Evolutionary conservation across 2,113 vertebrate species (phyloP), one percentile per base, ranked within the genome.

Genomic region (Electrona antarctica): DNA sequence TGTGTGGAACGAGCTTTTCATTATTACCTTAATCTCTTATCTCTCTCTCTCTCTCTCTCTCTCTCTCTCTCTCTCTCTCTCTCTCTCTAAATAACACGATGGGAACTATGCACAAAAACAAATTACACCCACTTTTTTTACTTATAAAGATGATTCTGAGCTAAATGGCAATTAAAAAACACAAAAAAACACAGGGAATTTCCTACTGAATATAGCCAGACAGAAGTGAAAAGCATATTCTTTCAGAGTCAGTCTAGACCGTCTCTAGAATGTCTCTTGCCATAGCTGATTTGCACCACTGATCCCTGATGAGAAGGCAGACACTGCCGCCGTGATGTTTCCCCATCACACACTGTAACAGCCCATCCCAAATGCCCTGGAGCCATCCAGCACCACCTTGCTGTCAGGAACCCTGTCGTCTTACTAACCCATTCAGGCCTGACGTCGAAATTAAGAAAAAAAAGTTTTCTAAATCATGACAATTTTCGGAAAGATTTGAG

Each of bases 361-460:
- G 74, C 73, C 74, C 10, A 77, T 72, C 81, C 71, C 83, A 60
- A 80, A 83, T 79, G 21, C 74, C 82, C 77, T 13, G 46, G 77
- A 79, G 86, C 69, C 70, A 89, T 79, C 78, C 74, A 77, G 90
- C 84, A 87, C 87, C 86, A 86, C 80, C 80, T 65, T 78, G 76
- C 81, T 46, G 75, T 87, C 83, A 87, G 83, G 83, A 84, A 68
- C 73, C 77, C 82, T 89, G 86, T 78, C 87, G 89, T 84, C 83
- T 72, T 73, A 84, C 88, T 88, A n/a, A n/a, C n/a, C n/a, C n/a
- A n/a, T n/a, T n/a, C n/a, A n/a, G n/a, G n/a, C n/a, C n/a, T n/a
- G n/a, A n/a, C n/a, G n/a, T n/a, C n/a, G n/a, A n/a, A n/a, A n/a
- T n/a, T n/a, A n/a, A n/a, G n/a, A n/a, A n/a, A n/a, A n/a, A n/a